Base-by-base conservation (phyloP, 2,888 invertebrate species). In the Heliothis peltigera region DNA sequence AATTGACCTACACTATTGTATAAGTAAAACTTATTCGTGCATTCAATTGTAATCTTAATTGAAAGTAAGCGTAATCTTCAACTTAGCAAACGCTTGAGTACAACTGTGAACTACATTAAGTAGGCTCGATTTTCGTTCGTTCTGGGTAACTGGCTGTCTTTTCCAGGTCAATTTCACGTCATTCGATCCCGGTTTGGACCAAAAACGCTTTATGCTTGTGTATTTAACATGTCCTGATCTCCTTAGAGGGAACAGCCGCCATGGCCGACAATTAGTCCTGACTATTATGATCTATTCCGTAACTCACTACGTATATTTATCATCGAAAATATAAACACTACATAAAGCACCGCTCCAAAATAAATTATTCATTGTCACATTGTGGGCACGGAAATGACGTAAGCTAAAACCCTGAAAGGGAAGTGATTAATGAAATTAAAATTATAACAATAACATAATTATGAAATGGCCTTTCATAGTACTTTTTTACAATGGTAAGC, bases 281-380 rank as follows among this genome's bases (percentile, higher is more conserved):
- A n/a, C n/a, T n/a, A n/a, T n/a, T n/a, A n/a, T n/a, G 42, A 64
- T 69, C 35, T 48, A 65, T 63, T 48, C 17, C 57, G 28, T 54
- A 48, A 22, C n/a, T n/a, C n/a, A 73, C 4, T 46, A 42, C 12
- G 19, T 52, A 56, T 28, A 49, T 12, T 43, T 48, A 22, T 42
- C 17, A 4, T 5, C 44, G 49, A 56, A 59, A 55, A 12, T 28
- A 39, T 5, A 0, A n/a, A n/a, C 39, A n/a, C 39, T n/a, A 12
- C 15, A 35, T n/a, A 39, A 39, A 39, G n/a, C n/a, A 39, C n/a
- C n/a, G n/a, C 4, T 10, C n/a, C n/a, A 1, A 39, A 39, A n/a
- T 39, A n/a, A 15, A n/a, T n/a, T 15, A 39, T 15, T 39, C 39
- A 39, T 39, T 39, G 39, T 39, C 39, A 5, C 39, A 4, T 39